Base-by-base conservation (phyloP, 2,888 invertebrate species). In the Lapara coniferarum region DNA sequence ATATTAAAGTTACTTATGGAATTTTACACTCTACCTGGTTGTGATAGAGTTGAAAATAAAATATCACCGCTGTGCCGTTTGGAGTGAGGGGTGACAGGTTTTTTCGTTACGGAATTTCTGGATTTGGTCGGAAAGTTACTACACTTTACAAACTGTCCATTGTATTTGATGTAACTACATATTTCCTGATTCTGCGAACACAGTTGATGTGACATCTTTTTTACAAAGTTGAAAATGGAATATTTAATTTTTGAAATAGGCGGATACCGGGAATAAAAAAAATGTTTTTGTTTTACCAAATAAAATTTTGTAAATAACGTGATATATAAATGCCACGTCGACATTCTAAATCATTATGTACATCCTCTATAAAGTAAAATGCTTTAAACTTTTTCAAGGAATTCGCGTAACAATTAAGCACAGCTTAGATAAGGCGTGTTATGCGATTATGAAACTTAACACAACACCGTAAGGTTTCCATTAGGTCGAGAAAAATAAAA, bases 401-500 rank as follows among this genome's bases (percentile, higher is more conserved):
- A 44, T 16, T 59, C 30, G 19, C 19, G 19, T 46, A 63, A 46
- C 63, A 63, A 63, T 63, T 19, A 55, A 10, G 16, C 16, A 19
- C 19, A 49, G 49, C 49, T 46, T 44, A 59, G 16, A 59, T 8
- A 14, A 16, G 13, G 19, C 2, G 49, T 19, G 46, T 49, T 49
- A 19, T 49, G 46, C 63, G 19, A 49, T 63, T 63, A 12, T 63
- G 67, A 67, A 46, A 70, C 71, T 72, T 73, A 70, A 73, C 56
- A 70, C 66, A 19, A 69, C 49, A 16, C 2, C 19, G 13, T 63
- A 63, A 49, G 63, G 63, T 63, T 46, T 19, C 46, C 19, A 44
- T 67, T 37, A 67, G 7, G 16, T n/a, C 16, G 67, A 16, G 44
- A 67, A 67, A 67, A 53, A 55, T 56, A 63, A 55, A 56, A 56